phyloP scores from a whole-genome alignment of 2,113 vertebrate species.

The Aptenodytes patagonicus region DNA sequence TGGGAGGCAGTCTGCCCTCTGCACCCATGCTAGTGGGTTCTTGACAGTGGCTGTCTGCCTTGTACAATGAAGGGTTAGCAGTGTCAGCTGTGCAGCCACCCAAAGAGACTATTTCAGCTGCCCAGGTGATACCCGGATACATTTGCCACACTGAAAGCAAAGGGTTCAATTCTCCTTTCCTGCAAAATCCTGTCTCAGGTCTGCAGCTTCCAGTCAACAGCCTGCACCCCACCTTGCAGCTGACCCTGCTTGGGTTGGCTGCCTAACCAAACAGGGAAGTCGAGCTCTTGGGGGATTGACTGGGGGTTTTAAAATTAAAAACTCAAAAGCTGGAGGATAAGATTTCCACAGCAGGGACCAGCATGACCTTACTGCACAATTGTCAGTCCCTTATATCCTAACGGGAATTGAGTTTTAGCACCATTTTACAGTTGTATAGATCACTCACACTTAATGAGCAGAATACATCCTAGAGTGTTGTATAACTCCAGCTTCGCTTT shows the following conservation, averaged over 20 bases:
- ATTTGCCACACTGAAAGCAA: not conserved
- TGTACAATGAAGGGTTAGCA: not conserved
- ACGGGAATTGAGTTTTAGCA: not conserved
- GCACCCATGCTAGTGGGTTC: not conserved
- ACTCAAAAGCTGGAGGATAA: not conserved
- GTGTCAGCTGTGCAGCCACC: not conserved
- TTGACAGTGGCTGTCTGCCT: not conserved
- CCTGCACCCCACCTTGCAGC: not conserved
- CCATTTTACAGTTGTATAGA: not conserved
- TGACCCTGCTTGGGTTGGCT: not conserved
- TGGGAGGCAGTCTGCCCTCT: not conserved
- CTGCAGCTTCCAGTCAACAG: not conserved
- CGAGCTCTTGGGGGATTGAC: not conserved
- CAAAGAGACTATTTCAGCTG: not conserved
- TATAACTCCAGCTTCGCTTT: not conserved
- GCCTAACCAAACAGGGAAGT: not conserved
- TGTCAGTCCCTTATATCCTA: not conserved
- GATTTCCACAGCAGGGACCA: not conserved
- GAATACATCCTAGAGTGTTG: not conserved
- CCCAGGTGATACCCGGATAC: not conserved
- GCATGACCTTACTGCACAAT: not conserved
- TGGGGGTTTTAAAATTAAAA: not conserved
- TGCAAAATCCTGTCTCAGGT: not conserved
- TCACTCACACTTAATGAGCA: not conserved
- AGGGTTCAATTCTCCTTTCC: not conserved